Base-by-base conservation (phyloP, 2,113 vertebrate genomes). In the Misgurnus anguillicaudatus region DNA sequence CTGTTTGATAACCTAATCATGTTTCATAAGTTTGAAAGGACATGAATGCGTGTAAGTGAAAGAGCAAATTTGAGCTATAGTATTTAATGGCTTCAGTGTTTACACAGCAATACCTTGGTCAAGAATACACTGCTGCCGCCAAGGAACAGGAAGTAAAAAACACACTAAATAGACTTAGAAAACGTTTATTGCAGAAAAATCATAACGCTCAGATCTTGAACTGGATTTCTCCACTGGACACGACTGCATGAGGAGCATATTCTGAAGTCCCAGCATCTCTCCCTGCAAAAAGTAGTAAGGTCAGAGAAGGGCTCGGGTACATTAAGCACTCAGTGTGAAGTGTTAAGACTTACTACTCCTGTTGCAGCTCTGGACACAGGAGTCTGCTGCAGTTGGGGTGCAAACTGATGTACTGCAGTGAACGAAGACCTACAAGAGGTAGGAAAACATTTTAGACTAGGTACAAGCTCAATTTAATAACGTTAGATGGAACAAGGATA, bases 391-490 rank as follows among this genome's bases (percentile, higher is more conserved):
- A 80, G 85, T 88, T 61, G 80, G 85, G 45, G 80, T 53, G 64
- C 91, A 93, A 38, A 90, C 89, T 2, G 78, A 68, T 0, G 85
- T 83, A 14, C 83, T 9, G 80, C 90, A 92, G 74, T 91, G 90
- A 75, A 92, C 71, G 51, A 85, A 92, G 14, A 91, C 83, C 90
- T 92, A 47, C 6, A 1, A 31, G 9, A 6, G 8, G 17, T 6
- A 57, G 21, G 68, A 0, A 17, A 66, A 24, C 0, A 14, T 1
- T 4, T 42, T 2, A 75, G 3, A 48, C 19, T 0, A 21, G 11
- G 6, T 17, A 19, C 17, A 65, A n/a, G 7, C 5, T 17, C 0
- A 31, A n/a, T 31, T 0, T 3, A 47, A 31, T 31, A 31, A 31
- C 3, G 24, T 31, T 31, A 31, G 6, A 21, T 13, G 4, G 13